Evolutionary conservation across 2,888 invertebrate genomes (phyloP).

Genomic region (Lottia gigantea): DNA sequence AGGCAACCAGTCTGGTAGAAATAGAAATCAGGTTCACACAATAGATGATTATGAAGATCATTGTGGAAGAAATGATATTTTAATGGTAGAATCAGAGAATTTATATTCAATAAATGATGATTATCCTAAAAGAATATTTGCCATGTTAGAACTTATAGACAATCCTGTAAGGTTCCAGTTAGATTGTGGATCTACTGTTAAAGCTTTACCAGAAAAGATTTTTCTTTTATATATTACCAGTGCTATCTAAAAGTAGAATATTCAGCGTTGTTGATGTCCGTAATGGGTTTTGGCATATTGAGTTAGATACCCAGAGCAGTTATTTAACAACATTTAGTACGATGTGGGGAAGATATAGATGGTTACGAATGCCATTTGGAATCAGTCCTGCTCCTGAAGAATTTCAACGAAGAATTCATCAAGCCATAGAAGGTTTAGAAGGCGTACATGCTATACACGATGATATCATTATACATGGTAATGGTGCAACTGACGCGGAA

Average conservation of each 20-base stretch:
- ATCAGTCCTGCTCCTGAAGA: slow-evolving; percentile 35
- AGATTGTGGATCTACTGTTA: slow-evolving; percentile 33
- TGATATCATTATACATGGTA: slow-evolving; percentile 28
- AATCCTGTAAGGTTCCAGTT: slow-evolving; percentile 30
- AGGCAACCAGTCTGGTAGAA: too few relatives aligned
- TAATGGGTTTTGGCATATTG: slow-evolving; percentile 30
- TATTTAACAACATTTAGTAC: slow-evolving; percentile 37
- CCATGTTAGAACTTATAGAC: background rate
- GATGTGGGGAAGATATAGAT: slow-evolving; percentile 37
- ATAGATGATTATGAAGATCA: too few relatives aligned
- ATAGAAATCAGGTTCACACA: too few relatives aligned
- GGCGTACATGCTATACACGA: slow-evolving; percentile 26
- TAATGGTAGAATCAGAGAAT: too few relatives aligned
- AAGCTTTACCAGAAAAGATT: slow-evolving; percentile 19
- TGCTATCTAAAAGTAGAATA: slow-evolving; percentile 6
- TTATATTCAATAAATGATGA: background rate
- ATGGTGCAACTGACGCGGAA: slow-evolving; percentile 25
- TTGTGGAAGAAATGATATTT: too few relatives aligned
- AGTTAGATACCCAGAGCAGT: slow-evolving; percentile 28
- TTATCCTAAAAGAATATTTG: slow-evolving; percentile 3
- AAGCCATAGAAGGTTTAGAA: slow-evolving; percentile 19
- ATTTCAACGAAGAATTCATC: slow-evolving; percentile 30
- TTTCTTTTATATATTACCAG: slow-evolving; percentile 23
- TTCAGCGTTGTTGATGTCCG: slow-evolving; percentile 23
- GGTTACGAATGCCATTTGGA: slow-evolving; percentile 36